Evolutionary conservation across 1,140 invertebrate species (phyloP), one percentile per base, ranked within the genome.

Genomic region (Ylistrum balloti): DNA sequence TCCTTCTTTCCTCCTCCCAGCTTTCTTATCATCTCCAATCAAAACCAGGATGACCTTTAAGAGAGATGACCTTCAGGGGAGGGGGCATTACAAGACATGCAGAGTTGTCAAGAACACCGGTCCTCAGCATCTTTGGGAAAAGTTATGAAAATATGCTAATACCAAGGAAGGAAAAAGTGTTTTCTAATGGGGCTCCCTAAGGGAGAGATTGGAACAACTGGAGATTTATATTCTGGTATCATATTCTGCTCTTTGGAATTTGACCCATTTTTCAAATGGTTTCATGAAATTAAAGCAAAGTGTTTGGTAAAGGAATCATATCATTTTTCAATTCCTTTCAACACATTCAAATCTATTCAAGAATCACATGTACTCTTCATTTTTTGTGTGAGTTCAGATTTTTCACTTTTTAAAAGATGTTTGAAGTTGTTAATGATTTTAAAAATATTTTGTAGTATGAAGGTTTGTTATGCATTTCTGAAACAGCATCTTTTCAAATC

Each of bases 101-200:
- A 5, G 56, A 74, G 56, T 74, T 74, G 56, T 74, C 56, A 74
- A 28, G n/a, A 74, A 28, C 56, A 28, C 56, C n/a, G 15, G 11
- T 3, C 56, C 56, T 74, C 56, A 3, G 22, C 22, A 74, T 74
- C 56, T 74, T 74, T 74, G 56, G 56, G 56, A 74, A 48, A 74
- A 74, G 56, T 74, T 74, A 74, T 74, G 56, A 74, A 74, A 74
- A 74, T 74, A 74, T 74, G 56, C n/a, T 74, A 74, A 74, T 74
- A n/a, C 13, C n/a, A 74, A 9, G 56, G 56, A 74, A 11, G 56
- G 22, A 9, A 28, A 48, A 20, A 20, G 17, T 5, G 56, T n/a
- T 74, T 74, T 74, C 20, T 74, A n/a, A 3, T 74, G 56, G 56
- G 56, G 56, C 56, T 11, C 56, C 22, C 56, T 74, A 0, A n/a